phyloP scores from a whole-genome alignment of 2,797 vertebrate genomes.

The Enteromius mattozi region DNA sequence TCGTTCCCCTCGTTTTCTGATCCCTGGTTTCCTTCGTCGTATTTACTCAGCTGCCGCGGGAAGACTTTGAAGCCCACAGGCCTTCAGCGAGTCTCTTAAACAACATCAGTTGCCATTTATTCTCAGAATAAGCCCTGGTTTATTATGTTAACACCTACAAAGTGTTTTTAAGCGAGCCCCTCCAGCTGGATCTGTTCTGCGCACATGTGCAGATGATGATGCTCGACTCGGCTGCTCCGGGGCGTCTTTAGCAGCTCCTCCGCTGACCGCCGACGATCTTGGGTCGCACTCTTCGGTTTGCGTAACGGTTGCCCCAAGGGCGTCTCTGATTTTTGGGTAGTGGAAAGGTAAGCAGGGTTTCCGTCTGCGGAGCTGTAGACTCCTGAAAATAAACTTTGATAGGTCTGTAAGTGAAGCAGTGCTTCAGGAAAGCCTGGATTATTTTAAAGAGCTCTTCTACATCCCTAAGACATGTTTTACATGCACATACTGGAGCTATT shows the following conservation, averaged over 20 bases:
- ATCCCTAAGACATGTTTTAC: slow-evolving; percentile 7
- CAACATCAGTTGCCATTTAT: slow-evolving; percentile 53
- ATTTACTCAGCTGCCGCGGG: slow-evolving; percentile 78
- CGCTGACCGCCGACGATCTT: not conserved
- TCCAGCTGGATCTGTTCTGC: slow-evolving; percentile 37
- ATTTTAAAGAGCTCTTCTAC: not conserved
- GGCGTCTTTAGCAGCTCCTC: slow-evolving; percentile 20
- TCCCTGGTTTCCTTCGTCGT: slow-evolving; percentile 64
- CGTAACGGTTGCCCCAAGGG: slow-evolving; percentile 43
- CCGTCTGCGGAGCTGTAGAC: not conserved
- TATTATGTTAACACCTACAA: slow-evolving; percentile 69
- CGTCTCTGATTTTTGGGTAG: slow-evolving; percentile 5
- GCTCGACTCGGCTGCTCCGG: slow-evolving; percentile 9
- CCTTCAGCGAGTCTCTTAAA: slow-evolving; percentile 60
- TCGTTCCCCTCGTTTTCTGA: slow-evolving; percentile 56
- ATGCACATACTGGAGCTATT: not conserved
- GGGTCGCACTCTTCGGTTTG: slow-evolving; percentile 48
- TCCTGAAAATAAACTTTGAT: slow-evolving; percentile 25
- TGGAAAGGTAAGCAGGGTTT: slow-evolving; percentile 13
- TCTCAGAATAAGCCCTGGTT: slow-evolving; percentile 50
- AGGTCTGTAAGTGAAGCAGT: not conserved
- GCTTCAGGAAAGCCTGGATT: slow-evolving; percentile 21
- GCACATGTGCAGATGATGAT: slow-evolving; percentile 35
- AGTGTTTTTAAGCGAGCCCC: slow-evolving; percentile 54
- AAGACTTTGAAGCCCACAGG: slow-evolving; percentile 49